These are phyloP conservation scores for Macropis europaea DNA, from an alignment of 2,888 invertebrate species.

Conservation along the genomic window DNA sequence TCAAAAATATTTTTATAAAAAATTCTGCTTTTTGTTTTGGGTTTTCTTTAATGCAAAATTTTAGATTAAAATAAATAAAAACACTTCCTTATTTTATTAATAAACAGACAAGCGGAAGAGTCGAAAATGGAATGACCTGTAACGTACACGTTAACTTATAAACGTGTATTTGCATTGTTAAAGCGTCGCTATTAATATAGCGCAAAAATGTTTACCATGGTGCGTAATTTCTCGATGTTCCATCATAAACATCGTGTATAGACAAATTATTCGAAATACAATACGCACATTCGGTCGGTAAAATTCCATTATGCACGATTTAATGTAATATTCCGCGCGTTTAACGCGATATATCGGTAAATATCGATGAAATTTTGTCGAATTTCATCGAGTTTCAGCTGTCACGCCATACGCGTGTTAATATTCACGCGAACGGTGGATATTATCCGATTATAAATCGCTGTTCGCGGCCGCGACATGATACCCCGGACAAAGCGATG, in stretches of 20 bases:
- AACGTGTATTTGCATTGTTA: not conserved
- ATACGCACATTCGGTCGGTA: not conserved
- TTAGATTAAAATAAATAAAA: too few relatives aligned
- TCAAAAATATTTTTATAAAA: too few relatives aligned
- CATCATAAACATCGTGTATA: not conserved
- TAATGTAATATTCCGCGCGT: conserved; percentile 7
- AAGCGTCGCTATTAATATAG: conserved; percentile 2
- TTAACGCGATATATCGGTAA: not conserved
- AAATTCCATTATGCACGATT: conserved; percentile 22
- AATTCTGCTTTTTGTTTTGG: too few relatives aligned
- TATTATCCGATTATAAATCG: conserved; percentile 40
- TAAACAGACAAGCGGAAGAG: too few relatives aligned
- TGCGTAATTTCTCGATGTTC: not conserved
- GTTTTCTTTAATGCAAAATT: too few relatives aligned
- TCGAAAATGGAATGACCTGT: not conserved
- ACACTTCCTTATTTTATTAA: too few relatives aligned
- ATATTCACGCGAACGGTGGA: conserved; percentile 12
- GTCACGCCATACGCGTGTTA: conserved; percentile 21
- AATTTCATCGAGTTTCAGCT: conserved; percentile 6
- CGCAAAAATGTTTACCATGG: conserved; percentile 14
- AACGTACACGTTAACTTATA: too few relatives aligned
- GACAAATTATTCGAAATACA: conserved; percentile 17
- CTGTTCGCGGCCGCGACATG: conserved; percentile 7
- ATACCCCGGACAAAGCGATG: conserved; percentile 36
- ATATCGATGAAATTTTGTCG: conserved; percentile 24